Percentiles rank a stretch among this genome's conserved stretches.
phyloP scores from a whole-genome alignment of 1,140 invertebrate genomes.

The Hylaeus anthracinus region DNA sequence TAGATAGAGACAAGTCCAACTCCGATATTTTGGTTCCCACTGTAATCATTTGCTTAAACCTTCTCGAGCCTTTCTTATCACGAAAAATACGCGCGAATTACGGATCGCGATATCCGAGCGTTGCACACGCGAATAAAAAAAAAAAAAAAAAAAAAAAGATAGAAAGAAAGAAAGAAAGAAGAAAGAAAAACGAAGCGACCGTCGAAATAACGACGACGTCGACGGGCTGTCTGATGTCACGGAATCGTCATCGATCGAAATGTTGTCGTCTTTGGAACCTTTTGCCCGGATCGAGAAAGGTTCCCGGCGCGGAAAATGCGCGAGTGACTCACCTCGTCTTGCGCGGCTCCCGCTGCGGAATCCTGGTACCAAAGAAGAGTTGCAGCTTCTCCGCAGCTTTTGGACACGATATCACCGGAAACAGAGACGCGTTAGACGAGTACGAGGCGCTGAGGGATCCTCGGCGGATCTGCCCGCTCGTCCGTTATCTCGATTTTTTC shows the following conservation, averaged over 20 bases:
- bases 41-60: too few species aligned
- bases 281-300: not conserved
- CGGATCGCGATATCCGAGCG: too few species aligned
- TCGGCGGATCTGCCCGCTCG: not conserved
- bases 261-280: not conserved
- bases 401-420: conserved; percentile 39
- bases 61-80: too few species aligned
- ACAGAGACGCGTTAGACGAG: conserved; percentile 24
- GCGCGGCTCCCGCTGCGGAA: conserved; percentile 71
- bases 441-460: not conserved
- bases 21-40: too few species aligned
- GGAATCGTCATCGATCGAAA: conserved; percentile 37
- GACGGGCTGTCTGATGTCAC: not conserved
- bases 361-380: conserved; percentile 76
- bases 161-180: too few species aligned
- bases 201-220: not conserved
- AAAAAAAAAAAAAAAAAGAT: too few species aligned
- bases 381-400: conserved; percentile 70
- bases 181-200: too few species aligned
- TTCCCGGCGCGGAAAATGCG: conserved; percentile 1
- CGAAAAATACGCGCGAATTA: too few species aligned
- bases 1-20: too few species aligned
- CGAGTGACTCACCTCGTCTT: conserved; percentile 73
- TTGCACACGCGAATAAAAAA: not conserved
- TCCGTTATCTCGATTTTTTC: not conserved